Base-by-base conservation (phyloP, 2,797 vertebrate genomes). In the Mycteria americana region DNA sequence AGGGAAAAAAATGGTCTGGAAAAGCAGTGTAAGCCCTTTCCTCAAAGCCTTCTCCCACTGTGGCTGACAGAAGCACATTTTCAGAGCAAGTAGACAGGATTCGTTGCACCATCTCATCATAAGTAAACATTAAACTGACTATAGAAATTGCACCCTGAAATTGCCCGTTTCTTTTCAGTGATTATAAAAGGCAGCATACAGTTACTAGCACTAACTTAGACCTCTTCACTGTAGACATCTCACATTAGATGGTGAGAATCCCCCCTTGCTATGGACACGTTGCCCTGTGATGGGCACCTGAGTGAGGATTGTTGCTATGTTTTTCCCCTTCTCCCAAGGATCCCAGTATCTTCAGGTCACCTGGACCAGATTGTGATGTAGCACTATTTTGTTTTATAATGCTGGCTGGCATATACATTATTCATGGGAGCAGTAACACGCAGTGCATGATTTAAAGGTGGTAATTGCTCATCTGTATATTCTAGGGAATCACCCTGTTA, bases 401-500 rank as follows among this genome's bases (percentile, higher is more conserved):
- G 45, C 67, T 90, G 48, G 7, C 70, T 89, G 57, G 23, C 46
- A 54, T 57, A 83, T 68, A 19, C 39, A 62, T 89, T 92, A 77
- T 77, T 85, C 69, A 68, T 68, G 59, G 39, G 5, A 95, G 41
- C 68, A 83, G 33, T 68, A 87, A 28, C 27, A 50, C 30, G 80
- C 13, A 85, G 62, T 35, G 48, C 9, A 30, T 75, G 56, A 91
- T 92, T 85, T 94, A 93, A 92, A 89, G 54, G 57, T 28, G 31
- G 72, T 53, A 95, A 85, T 88, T 91, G 62, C 54, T 94, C 65
- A 91, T 83, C 91, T 68, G 30, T 63, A 57, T 85, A 45, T 96
- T 93, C 50, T 51, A 41, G 62, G 84, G 87, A 95, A 92, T 94
- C 54, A 78, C 62, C 39, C 69, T 73, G 46, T 64, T 78, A 65